Evolutionary conservation across 2,113 vertebrate species (phyloP).

Genomic region (Muntiacus muntjak): DNA sequence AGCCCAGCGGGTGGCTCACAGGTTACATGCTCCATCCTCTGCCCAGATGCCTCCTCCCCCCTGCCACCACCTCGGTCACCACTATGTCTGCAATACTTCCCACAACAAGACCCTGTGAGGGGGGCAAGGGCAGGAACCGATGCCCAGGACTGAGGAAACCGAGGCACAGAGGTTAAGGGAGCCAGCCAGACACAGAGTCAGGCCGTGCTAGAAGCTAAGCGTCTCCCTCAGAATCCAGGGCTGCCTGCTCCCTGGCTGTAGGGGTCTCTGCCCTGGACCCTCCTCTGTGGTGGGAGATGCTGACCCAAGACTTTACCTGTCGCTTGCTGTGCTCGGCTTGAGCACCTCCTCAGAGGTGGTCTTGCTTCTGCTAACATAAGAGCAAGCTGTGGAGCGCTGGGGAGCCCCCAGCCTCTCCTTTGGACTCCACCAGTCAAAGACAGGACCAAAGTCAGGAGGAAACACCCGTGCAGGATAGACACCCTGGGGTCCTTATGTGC

Average conservation of each 20-base stretch:
- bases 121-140: background rate
- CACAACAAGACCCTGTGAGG: background rate
- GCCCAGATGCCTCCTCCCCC: background rate
- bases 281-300: background rate
- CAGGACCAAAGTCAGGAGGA: background rate
- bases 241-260: background rate
- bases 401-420: background rate
- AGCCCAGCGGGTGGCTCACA: background rate
- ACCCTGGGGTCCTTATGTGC: background rate
- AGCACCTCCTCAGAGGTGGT: background rate
- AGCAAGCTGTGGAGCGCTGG: background rate
- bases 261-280: background rate
- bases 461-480: background rate
- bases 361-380: background rate
- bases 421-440: background rate
- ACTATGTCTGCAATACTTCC: background rate
- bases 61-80: background rate
- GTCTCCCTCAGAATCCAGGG: background rate
- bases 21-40: fast-evolving
- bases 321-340: background rate
- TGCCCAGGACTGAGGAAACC: background rate
- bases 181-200: background rate
- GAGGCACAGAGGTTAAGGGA: background rate
- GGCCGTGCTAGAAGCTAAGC: background rate
- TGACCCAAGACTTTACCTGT: background rate